Percentiles rank a stretch among this genome's conserved stretches.
phyloP scores from a whole-genome alignment of 2,797 vertebrate species.

The Orientallactaga sibirica region DNA sequence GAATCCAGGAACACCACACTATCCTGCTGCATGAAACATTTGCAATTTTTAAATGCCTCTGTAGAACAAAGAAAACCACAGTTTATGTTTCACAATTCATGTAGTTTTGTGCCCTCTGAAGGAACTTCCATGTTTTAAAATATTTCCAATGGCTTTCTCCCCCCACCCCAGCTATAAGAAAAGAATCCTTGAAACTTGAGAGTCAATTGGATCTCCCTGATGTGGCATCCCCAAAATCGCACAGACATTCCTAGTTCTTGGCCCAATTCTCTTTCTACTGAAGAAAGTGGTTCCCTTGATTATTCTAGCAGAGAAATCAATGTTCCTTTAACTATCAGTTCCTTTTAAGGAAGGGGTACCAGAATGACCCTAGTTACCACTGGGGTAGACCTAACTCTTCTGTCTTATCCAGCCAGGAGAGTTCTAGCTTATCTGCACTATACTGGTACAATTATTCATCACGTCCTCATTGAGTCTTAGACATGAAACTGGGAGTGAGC shows the following conservation, averaged over 20 bases:
- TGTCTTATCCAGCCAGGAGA: not conserved
- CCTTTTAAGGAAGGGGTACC: conserved; percentile 4
- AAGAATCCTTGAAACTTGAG: conserved; percentile 1
- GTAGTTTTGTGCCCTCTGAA: conserved; percentile 43
- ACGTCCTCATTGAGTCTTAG: not conserved
- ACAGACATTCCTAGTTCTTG: not conserved
- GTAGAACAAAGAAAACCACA: conserved; percentile 69
- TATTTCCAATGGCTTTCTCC: conserved; percentile 25
- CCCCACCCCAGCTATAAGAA: not conserved
- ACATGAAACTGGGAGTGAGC: conserved; percentile 1
- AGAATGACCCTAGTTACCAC: not conserved
- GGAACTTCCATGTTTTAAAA: conserved; percentile 48
- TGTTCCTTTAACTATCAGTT: not conserved
- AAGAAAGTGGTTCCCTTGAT: not conserved
- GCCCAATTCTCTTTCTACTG: not conserved
- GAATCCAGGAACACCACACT: not conserved
- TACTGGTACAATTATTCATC: not conserved
- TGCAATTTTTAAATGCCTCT: conserved; percentile 53
- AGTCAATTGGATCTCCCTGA: not conserved
- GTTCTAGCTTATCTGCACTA: not conserved
- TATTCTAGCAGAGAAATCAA: not conserved
- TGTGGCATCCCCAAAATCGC: not conserved
- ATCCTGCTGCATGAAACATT: not conserved
- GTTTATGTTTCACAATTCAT: conserved; percentile 41
- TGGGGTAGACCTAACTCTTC: not conserved